Conservation (phyloP, 1,140 invertebrate genomes). For the Euwallacea fornicatus region DNA sequence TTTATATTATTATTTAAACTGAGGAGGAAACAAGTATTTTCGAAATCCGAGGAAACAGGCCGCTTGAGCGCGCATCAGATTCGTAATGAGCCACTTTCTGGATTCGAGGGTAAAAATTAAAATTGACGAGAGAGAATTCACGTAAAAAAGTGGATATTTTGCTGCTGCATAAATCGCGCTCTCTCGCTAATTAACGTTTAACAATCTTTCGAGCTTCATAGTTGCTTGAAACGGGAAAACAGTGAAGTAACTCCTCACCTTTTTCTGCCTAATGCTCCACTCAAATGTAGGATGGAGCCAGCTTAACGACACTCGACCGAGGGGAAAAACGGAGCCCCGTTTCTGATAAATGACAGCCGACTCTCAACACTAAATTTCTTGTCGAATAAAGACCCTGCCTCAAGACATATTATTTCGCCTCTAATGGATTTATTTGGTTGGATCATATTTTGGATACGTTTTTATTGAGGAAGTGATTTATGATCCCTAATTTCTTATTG, state of each 20-base stretch:
- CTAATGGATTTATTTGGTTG: conserved; percentile 25
- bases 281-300: conserved; percentile 6
- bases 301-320: conserved; percentile 13
- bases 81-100: no score
- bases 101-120: no score
- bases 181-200: not conserved
- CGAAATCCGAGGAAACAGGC: no score
- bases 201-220: not conserved
- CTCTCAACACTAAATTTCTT: conserved; percentile 29
- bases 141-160: no score
- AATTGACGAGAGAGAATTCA: no score
- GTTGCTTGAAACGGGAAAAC: not conserved
- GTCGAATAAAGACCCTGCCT: conserved; percentile 12
- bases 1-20: no score
- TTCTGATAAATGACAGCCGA: conserved; percentile 21
- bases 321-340: conserved; percentile 7
- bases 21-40: no score
- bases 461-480: conserved; percentile 13
- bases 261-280: conserved; percentile 15
- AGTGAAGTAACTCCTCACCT: conserved; percentile 4
- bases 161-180: no score
- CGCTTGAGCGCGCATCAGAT: no score
- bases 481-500: conserved; percentile 1
- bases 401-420: conserved; percentile 23
- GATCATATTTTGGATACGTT: conserved; percentile 9